Conservation (phyloP, 64 coral and sea anemone genomes). For the Hydrozoanthus tunicans region DNA sequence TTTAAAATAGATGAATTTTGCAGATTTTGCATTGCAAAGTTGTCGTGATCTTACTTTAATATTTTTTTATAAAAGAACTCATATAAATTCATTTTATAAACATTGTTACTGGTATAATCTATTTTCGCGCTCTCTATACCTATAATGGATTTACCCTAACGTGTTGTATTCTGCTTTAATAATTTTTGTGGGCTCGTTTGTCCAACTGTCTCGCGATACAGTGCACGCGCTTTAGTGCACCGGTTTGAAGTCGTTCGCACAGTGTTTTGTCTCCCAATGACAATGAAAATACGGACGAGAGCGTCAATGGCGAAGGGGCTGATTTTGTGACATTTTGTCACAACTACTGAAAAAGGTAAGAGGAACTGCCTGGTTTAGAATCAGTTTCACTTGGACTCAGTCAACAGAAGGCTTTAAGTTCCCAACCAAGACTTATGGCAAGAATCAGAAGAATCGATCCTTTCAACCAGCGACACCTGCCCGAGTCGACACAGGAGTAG, state of each 20-base stretch:
- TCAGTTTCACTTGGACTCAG: background rate
- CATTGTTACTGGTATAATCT: constrained; percentile 25
- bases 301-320: constrained; percentile 39
- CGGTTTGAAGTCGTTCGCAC: constrained; percentile 32
- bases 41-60: constrained; percentile 27
- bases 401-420: constrained; percentile 34
- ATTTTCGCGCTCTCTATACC: constrained; percentile 37
- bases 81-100: constrained; percentile 36
- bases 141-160: constrained; percentile 52
- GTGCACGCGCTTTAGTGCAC: constrained; percentile 33
- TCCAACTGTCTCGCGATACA: background rate
- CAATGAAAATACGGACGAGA: constrained; percentile 14
- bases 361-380: constrained; percentile 35
- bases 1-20: constrained; percentile 31
- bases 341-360: constrained; percentile 11
- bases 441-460: constrained; percentile 11
- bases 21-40: constrained; percentile 25
- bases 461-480: background rate
- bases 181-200: constrained; percentile 31
- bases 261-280: constrained; percentile 18
- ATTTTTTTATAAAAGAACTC: constrained; percentile 24
- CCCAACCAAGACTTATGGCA: background rate
- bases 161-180: constrained; percentile 30
- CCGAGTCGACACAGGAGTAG: too few relatives aligned
- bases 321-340: background rate